phyloP scores from a whole-genome alignment of 1,140 invertebrate species.

The Drosophila tropicalis region DNA sequence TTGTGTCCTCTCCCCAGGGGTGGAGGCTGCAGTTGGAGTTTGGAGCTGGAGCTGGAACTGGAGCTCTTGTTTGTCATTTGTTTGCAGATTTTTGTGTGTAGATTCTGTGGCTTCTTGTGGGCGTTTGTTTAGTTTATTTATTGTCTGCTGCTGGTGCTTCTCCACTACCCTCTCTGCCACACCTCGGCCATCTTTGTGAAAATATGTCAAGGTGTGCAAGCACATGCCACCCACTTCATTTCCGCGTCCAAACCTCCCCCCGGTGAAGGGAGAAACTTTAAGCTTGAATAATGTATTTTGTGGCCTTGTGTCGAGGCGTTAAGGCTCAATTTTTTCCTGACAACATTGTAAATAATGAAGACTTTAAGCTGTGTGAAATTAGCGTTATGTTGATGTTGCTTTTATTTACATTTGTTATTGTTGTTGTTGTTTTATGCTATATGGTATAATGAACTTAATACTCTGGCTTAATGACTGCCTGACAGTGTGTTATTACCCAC shows the following conservation, averaged over 20 bases:
- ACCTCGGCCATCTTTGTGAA: constrained; percentile 19
- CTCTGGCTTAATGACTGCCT: constrained; percentile 46
- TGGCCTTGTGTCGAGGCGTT: constrained; percentile 62
- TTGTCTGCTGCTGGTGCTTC: constrained; percentile 39
- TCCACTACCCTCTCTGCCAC: constrained; percentile 22
- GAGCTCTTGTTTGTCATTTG: constrained; percentile 76
- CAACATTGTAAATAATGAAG: constrained; percentile 77
- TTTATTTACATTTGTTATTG: constrained; percentile 23
- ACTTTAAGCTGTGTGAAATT: constrained; percentile 76
- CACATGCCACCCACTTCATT: neutral
- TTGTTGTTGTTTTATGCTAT: constrained; percentile 35
- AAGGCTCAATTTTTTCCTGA: constrained; percentile 69
- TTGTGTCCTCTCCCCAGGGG: constrained; percentile 43
- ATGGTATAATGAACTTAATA: constrained; percentile 68
- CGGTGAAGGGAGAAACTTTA: constrained; percentile 39
- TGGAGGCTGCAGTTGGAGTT: neutral
- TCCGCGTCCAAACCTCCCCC: neutral
- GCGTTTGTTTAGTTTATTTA: constrained; percentile 78
- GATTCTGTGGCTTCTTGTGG: constrained; percentile 75
- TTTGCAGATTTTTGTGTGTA: constrained; percentile 80
- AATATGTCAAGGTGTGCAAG: constrained; percentile 73
- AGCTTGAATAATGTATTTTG: constrained; percentile 74
- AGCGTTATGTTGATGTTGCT: constrained; percentile 50
- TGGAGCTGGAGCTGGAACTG: constrained; percentile 28
- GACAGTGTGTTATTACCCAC: constrained; percentile 23